Evolutionary conservation across 2,888 invertebrate genomes (phyloP), one percentile per base, ranked within the genome.

Genomic region (Prenolepis imparis): DNA sequence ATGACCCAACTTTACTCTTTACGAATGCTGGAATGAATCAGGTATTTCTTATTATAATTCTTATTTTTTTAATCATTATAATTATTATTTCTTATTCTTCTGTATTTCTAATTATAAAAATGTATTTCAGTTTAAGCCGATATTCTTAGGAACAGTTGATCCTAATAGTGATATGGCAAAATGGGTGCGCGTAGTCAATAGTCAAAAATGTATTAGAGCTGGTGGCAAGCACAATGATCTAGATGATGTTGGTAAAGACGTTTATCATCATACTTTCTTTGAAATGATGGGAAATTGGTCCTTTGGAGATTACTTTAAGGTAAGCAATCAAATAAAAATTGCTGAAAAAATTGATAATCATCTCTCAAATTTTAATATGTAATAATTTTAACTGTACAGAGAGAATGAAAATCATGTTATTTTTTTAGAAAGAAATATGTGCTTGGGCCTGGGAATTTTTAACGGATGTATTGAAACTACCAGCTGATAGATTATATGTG

Each of bases 271-370:
- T 93, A 99, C 99, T 3, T 99, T 99, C 95, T 99, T 99, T 95
- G 99, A 99, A 96, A 99, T 99, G 99, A 96, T 99, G 96, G 99
- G 99, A 9, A 99, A 99, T 95, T 99, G 99, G 99, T 99, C 99
- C 0, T 99, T 99, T 95, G 99, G 99, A n/a, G 99, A 99, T 95
- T 99, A 99, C 94, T 99, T 99, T 95, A 99, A 99, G 95, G 97
- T 96, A 91, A 87, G 82, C 28, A 39, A 18, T 32, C 12, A 11
- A 3, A 3, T 24, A 9, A 48, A 12, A 21, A 48, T 68, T n/a
- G 32, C 18, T 36, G 9, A 1, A 12, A 12, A 32, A 44, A 8
- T 15, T 9, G 11, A 32, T 41, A 4, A 21, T 41, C 61, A 52
- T 82, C 64, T 66, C 36, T 15, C 15, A 75, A 74, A 64, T 86